Base-by-base conservation (phyloP, 2,113 vertebrate genomes). In the Hydrolagus affinis region DNA sequence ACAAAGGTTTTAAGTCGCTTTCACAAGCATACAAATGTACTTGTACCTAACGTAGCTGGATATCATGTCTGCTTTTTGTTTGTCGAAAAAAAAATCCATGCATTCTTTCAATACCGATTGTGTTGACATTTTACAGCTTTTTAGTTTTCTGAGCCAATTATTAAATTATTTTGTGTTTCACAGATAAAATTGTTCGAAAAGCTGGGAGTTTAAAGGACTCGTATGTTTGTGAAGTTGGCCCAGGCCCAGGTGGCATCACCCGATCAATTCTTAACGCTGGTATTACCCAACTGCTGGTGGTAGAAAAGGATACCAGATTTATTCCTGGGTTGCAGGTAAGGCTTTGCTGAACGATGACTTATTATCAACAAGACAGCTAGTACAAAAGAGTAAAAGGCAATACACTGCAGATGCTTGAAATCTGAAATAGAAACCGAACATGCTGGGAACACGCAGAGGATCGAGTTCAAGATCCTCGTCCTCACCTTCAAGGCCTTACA, bases 261-360 rank as follows among this genome's bases (percentile, higher is more conserved):
- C 95, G 98, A 71, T 96, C 97, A 77, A 97, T 99, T 89, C 94
- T 99, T 77, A 96, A 92, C 32, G 92, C 95, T 17, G 91, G 91
- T 30, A 90, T 92, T 9, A 90, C 94, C 3, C 93, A 98, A 11
- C 88, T 99, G n/a, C 91, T 99, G 77, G 95, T 97, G 86, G 94
- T 98, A 85, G 98, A 99, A 91, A 99, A 99, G 89, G 98, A 99
- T 88, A 70, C 92, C 2, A 95, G 96, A 62, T 99, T 99, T 90
- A 92, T 99, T 87, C 96, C 97, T 12, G 96, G 98, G 80, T 91
- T 99, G 85, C 89, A 97, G 96, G 98, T 99, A 91, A 89, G 85
- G 11, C 32, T 44, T 19, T 56, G 17, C 14, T 76, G 11, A 56
- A 12, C 21, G 62, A 73, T 73, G 71, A 30, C 71, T 73, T 21